Conservation (phyloP, 2,888 invertebrate species). For the Tillus elongatus region DNA sequence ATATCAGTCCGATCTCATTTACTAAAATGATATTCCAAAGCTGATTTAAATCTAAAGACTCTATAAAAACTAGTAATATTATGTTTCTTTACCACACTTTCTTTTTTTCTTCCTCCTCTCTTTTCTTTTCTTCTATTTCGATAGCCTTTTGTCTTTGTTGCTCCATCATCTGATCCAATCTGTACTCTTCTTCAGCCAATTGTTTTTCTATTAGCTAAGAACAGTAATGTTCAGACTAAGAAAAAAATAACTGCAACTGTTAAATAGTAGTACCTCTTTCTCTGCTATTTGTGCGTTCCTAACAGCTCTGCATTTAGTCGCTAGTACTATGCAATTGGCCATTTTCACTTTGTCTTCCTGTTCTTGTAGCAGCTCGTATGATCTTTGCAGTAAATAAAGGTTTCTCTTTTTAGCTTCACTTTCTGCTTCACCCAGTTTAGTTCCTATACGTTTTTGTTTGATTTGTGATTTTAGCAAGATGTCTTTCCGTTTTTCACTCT, state of each 20-base stretch:
- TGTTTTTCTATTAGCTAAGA: conserved; percentile 47
- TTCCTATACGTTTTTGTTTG: neutral
- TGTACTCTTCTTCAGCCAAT: conserved; percentile 46
- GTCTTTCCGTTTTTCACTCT: conserved; percentile 50
- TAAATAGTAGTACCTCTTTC: conserved; percentile 41
- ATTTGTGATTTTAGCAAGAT: conserved; percentile 27
- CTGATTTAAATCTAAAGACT: too few relatives aligned
- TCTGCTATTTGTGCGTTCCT: conserved; percentile 74
- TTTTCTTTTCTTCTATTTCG: conserved; percentile 46
- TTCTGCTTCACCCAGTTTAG: conserved; percentile 27
- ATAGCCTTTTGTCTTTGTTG: conserved; percentile 52
- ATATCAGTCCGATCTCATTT: too few relatives aligned
- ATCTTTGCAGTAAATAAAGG: conserved; percentile 44
- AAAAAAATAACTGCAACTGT: conserved; percentile 1
- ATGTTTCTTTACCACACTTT: conserved; percentile 28
- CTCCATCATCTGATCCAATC: conserved; percentile 64
- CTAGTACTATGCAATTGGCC: conserved; percentile 70
- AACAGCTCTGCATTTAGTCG: conserved; percentile 77
- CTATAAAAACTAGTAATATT: too few relatives aligned
- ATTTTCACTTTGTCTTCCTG: conserved; percentile 59
- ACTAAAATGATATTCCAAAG: too few relatives aligned
- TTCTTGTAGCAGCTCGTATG: conserved; percentile 46
- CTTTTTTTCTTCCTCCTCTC: conserved; percentile 34
- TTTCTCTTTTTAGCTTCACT: conserved; percentile 44
- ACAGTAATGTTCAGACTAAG: neutral